phyloP scores from a whole-genome alignment of 2,888 invertebrate species.

The Scaptomyza flava region DNA sequence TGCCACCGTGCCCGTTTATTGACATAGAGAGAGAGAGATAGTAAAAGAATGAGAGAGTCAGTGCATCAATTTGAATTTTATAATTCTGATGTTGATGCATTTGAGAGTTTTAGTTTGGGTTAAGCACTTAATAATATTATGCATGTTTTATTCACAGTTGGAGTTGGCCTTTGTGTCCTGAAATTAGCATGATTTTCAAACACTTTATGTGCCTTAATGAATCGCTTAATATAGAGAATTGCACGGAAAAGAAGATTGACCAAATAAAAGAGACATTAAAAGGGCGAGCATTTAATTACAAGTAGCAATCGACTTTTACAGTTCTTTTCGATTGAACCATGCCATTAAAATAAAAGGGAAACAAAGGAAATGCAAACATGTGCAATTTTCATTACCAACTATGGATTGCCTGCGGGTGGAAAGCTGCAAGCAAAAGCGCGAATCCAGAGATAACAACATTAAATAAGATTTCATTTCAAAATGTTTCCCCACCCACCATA shows the following conservation, averaged over 20 bases:
- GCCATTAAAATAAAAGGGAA: slow-evolving; percentile 25
- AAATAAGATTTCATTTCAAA: slow-evolving; percentile 69
- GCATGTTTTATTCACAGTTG: background rate
- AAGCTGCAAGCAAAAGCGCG: slow-evolving; percentile 14
- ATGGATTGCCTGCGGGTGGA: slow-evolving; percentile 23
- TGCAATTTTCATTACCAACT: slow-evolving; percentile 43
- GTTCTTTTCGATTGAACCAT: slow-evolving; percentile 18
- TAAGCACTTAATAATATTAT: background rate
- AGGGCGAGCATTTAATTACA: slow-evolving; percentile 67
- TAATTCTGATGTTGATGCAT: slow-evolving; percentile 22
- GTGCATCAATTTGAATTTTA: slow-evolving; percentile 21
- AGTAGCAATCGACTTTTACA: slow-evolving; percentile 63
- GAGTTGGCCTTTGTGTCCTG: background rate
- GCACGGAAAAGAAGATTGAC: background rate
- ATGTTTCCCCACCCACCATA: slow-evolving; percentile 8
- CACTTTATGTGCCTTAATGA: background rate
- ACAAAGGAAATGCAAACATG: slow-evolving; percentile 47
- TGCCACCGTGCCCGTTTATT: background rate
- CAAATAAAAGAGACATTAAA: slow-evolving; percentile 44
- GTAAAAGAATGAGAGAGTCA: background rate
- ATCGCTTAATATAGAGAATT: background rate
- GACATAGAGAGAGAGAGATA: slow-evolving; percentile 7
- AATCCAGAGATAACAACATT: slow-evolving; percentile 37
- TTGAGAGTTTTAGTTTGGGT: background rate
- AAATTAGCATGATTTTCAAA: background rate